Base-by-base conservation (phyloP, 2,113 vertebrate species). In the Athene cunicularia region DNA sequence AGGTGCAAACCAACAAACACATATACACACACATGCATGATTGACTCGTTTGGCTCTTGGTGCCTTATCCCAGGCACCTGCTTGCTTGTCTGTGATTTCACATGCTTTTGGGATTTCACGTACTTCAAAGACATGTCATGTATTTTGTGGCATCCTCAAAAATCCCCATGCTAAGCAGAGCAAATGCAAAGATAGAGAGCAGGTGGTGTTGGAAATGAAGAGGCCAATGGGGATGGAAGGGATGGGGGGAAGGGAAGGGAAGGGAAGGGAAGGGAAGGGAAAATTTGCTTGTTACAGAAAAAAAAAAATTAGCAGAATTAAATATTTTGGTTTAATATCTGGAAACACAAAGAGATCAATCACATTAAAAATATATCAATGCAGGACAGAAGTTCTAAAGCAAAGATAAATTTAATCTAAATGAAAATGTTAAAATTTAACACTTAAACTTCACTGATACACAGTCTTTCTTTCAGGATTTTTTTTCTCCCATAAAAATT, bases 1-100 rank as follows among this genome's bases (percentile, higher is more conserved):
- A 90, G 47, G 24, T 60, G 33, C 37, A 86, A 88, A 67, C 26
- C 41, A 67, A 5, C 6, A 10, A 26, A 35, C 12, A 24, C 45
- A 16, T 24, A 15, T 24, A 15, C 6, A 22, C 35, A 15, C n/a
- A 9, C 0, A 0, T 3, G 17, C 4, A 17, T 63, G 56, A 77
- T 21, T 56, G 76, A 72, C 26, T 52, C 35, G 13, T 68, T 81
- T 91, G 53, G 19, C 22, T 76, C 24, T 32, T 66, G 53, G 39
- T 86, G 49, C 35, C 39, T 68, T 79, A 66, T 63, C 30, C 49
- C 0, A 0, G 43, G 24, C 24, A 63, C 14, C 35, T 35, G 26
- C 45, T 55, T 45, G n/a, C 21, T 20, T 16, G 72, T n/a, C 79
- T 88, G 26, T 37, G 45, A 83, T 39, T 39, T 39, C 39, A 39